Base-by-base conservation (phyloP, 2,113 vertebrate species). In the Heterotis niloticus region DNA sequence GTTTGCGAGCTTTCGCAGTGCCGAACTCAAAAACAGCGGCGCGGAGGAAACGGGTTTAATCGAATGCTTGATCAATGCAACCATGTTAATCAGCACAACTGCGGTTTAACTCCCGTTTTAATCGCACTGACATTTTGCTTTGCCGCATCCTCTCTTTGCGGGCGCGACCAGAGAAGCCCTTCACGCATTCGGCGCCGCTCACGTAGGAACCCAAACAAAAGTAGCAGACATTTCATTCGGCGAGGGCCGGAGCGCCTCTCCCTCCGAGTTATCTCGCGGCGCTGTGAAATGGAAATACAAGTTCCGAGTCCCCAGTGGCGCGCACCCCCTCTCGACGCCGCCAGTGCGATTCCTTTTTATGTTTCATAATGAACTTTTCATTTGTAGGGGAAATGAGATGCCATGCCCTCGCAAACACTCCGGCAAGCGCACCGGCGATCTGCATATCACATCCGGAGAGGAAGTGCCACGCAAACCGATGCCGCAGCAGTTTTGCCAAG, bases 51-150 rank as follows among this genome's bases (percentile, higher is more conserved):
- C 57, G 10, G 56, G 71, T 54, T 74, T 74, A 74, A 74, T 57
- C 17, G 52, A 74, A 74, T 26, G 54, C 23, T 51, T 74, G 71
- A 74, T 74, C 57, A 74, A 74, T n/a, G 13, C 54, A 72, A 72
- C 70, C 24, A 59, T 59, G 54, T 74, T 72, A 74, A 74, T 59
- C 54, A 54, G 26, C 56, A 74, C 57, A 74, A 74, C 57, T 59
- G 54, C 71, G 56, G 24, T 74, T 54, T 74, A 74, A 74, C 71
- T 57, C n/a, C 56, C 52, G 18, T 74, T 59, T 74, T 74, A 74
- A 74, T 74, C 71, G 57, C 71, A 59, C 24, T 74, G 71, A 74
- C 24, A 74, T 74, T 74, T 74, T 23, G 54, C 71, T 74, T 74
- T 26, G 52, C 71, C 56, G 23, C 51, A 74, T 74, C 17, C 26